Conservation (phyloP, 1,140 invertebrate species). For the Cyclargus thomasi region DNA sequence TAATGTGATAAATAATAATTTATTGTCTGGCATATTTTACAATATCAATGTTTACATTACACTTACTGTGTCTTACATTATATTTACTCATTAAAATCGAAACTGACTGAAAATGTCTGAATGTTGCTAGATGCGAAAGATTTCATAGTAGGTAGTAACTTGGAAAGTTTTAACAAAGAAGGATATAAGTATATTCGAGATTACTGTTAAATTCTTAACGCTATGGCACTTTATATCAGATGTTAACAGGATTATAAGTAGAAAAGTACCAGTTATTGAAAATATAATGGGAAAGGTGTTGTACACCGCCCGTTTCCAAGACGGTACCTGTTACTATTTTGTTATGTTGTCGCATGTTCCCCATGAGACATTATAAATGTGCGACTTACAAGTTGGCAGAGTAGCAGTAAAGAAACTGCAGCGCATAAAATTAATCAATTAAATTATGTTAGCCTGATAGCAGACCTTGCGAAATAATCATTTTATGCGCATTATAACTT, state of each 20-base stretch:
- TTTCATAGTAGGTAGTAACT: constrained; percentile 2
- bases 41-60: constrained; percentile 67
- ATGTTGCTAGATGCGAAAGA: constrained; percentile 23
- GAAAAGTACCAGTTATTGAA: too few species aligned
- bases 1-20: constrained; percentile 76
- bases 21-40: constrained; percentile 76
- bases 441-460: neutral
- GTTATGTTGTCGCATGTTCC: too few species aligned
- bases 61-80: constrained; percentile 19
- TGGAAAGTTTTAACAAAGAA: neutral
- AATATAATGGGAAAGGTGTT: too few species aligned
- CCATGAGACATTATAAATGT: neutral
- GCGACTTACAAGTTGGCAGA: neutral
- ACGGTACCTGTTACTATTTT: too few species aligned
- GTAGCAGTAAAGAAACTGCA: neutral
- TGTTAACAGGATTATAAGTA: too few species aligned
- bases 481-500: too few species aligned
- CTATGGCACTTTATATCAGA: constrained; percentile 68
- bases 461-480: too few species aligned
- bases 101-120: neutral
- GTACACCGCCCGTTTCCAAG: too few species aligned
- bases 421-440: neutral
- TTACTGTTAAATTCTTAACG: constrained; percentile 44
- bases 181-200: constrained; percentile 54
- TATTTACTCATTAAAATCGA: constrained; percentile 12